Conservation (phyloP, 2,113 vertebrate species). For the Myotis brandtii region DNA sequence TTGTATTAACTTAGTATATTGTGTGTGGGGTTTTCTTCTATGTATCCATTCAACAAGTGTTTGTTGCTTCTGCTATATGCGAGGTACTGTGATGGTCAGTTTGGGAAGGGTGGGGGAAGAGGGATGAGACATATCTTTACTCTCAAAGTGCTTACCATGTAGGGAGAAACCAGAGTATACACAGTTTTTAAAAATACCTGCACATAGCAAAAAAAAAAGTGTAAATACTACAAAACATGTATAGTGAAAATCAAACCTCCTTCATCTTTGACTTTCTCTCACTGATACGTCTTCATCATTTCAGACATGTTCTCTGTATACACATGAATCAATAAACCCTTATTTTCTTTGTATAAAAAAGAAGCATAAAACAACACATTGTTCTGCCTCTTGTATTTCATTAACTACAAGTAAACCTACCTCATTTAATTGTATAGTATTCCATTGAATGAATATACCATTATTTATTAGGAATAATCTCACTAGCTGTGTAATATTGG, state of each 20-base stretch:
- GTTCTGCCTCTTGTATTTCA: background rate
- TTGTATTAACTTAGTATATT: background rate
- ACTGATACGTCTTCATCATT: background rate
- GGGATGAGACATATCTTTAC: background rate
- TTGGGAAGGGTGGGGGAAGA: background rate
- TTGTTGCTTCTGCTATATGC: background rate
- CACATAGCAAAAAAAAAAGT: background rate
- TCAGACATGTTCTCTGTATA: background rate
- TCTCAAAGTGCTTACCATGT: background rate
- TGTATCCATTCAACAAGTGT: background rate
- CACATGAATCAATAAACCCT: background rate
- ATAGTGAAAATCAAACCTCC: background rate
- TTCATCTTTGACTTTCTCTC: constrained; percentile 15
- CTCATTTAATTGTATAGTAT: background rate
- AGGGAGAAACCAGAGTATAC: background rate
- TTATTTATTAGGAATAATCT: background rate
- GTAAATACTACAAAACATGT: background rate
- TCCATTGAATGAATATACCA: background rate
- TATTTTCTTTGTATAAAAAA: background rate
- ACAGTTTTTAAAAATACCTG: background rate
- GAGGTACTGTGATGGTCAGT: background rate
- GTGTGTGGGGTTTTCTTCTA: background rate
- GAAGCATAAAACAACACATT: background rate
- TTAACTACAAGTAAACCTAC: background rate
- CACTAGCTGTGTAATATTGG: background rate